Evolutionary conservation across 1,140 invertebrate species (phyloP).

Genomic region (Ceratosolen solmsi): DNA sequence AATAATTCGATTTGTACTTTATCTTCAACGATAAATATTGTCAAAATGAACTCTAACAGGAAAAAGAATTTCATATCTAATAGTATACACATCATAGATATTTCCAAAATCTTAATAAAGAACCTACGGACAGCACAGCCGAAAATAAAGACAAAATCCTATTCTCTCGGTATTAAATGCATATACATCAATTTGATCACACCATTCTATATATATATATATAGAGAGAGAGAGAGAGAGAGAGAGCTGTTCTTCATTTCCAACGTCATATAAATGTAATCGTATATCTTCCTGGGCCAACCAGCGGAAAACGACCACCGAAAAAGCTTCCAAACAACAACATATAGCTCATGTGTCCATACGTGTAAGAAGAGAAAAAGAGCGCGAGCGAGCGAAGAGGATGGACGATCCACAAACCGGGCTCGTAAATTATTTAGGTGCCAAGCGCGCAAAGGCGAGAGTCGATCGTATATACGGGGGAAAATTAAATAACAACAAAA

Average conservation of each 20-base stretch:
- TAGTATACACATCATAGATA: constrained; percentile 14
- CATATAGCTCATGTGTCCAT: constrained; percentile 9
- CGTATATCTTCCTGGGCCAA: constrained; percentile 21
- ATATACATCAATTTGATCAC: constrained; percentile 43
- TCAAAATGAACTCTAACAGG: not conserved
- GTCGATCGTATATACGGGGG: constrained; percentile 38
- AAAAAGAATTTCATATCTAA: constrained; percentile 7
- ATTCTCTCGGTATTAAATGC: constrained; percentile 43
- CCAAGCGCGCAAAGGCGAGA: constrained; percentile 49
- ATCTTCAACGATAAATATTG: not conserved
- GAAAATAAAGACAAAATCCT: constrained; percentile 18
- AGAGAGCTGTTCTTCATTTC: constrained; percentile 13
- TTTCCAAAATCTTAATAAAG: constrained; percentile 44
- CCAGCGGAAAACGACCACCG: constrained; percentile 21
- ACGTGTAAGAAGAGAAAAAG: constrained; percentile 26
- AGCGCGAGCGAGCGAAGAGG: not conserved
- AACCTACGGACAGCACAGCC: not conserved
- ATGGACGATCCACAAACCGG: not conserved
- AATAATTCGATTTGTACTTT: not conserved
- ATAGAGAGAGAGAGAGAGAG: not conserved
- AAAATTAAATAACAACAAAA: constrained; percentile 72
- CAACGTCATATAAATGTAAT: constrained; percentile 35
- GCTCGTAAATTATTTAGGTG: constrained; percentile 60
- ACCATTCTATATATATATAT: not conserved
- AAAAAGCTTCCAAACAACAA: constrained; percentile 44